Evolutionary conservation across 1,140 invertebrate genomes (phyloP), one percentile per base, ranked within the genome.

Genomic region (Meloidogyne hapla): DNA sequence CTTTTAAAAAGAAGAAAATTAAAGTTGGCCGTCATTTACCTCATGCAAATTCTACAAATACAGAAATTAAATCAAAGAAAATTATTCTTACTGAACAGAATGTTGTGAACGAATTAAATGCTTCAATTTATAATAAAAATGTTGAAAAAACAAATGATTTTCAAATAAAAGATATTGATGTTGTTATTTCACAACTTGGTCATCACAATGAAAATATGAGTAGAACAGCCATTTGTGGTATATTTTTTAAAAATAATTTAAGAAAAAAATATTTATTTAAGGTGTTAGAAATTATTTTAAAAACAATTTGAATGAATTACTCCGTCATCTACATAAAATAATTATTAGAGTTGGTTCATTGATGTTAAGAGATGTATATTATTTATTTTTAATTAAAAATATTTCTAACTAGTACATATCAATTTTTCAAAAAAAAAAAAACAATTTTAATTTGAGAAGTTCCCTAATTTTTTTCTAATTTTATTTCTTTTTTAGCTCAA

Each of bases 191-290:
- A 12, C 71, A 73, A 10, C 56, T 73, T 13, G 23, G 56, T 13
- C 71, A 73, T 33, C 64, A 73, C 71, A 73, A 73, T 38, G 71
- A 73, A 12, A 73, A 73, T 64, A 73, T 73, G 21, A 38, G 71
- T 64, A 61, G 48, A 15, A 64, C 61, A 56, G 71, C 71, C 12
- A 73, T 73, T 38, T 64, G 64, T 63, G 71, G 71, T 73, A 23
- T 56, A n/a, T 13, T 23, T 28, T 26, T 33, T 56, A 26, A 56
- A 28, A 18, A 26, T 48, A 12, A n/a, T 33, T 62, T 28, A 12
- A 61, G n/a, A 9, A 70, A 13, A 69, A 9, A 21, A 6, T 63
- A n/a, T 62, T 33, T 13, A 6, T 26, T 61, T 13, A 18, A 73
- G 45, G 21, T 23, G 56, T 63, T 63, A 56, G 71, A 9, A 61